phyloP scores from a whole-genome alignment of 2,888 invertebrate genomes.

The Temnothorax unifasciatus region DNA sequence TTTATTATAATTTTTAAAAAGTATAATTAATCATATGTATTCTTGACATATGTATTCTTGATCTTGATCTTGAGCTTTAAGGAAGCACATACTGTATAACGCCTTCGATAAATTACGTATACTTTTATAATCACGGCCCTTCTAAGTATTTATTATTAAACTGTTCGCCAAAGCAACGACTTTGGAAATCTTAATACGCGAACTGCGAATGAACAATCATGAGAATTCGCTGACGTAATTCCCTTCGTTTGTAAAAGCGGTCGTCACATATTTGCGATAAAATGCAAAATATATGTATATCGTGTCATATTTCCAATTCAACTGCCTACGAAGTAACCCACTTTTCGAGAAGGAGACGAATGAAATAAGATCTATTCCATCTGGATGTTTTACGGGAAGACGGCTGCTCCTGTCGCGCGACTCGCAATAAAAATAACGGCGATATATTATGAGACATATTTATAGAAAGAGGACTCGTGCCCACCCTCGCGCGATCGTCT shows the following conservation, averaged over 20 bases:
- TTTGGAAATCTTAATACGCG: neutral
- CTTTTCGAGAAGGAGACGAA: constrained; percentile 32
- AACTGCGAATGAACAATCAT: neutral
- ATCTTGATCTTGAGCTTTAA: neutral
- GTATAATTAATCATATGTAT: neutral
- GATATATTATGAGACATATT: constrained; percentile 78
- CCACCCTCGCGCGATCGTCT: constrained; percentile 71
- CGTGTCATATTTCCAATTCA: constrained; percentile 50
- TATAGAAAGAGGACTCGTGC: constrained; percentile 70
- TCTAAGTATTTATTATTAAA: neutral
- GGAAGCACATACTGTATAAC: neutral
- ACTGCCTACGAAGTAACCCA: constrained; percentile 51
- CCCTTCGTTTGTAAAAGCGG: neutral
- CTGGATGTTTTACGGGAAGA: constrained; percentile 36
- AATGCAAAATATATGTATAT: neutral
- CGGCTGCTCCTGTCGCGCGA: constrained; percentile 33
- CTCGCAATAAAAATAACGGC: constrained; percentile 75
- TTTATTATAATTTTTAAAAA: neutral
- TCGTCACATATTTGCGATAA: neutral
- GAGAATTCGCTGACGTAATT: neutral
- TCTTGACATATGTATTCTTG: neutral
- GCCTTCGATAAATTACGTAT: neutral
- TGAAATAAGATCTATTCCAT: constrained; percentile 46
- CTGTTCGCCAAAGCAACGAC: neutral
- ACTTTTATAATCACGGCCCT: neutral